phyloP scores from a whole-genome alignment of 1,140 invertebrate genomes.

The Drosophila tani region DNA sequence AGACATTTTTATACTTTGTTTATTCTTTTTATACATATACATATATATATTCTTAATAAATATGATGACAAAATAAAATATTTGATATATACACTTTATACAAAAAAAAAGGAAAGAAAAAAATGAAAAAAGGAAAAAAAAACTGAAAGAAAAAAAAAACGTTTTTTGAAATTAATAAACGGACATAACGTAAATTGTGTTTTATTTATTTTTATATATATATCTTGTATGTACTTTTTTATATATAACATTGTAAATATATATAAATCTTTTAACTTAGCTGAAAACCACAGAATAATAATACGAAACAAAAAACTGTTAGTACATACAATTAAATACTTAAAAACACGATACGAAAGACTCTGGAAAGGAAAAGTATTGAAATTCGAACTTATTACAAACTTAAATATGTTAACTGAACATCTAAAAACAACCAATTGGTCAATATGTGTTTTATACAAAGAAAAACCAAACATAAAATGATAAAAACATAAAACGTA shows the following conservation, averaged over 20 bases:
- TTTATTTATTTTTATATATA: slow-evolving; percentile 69
- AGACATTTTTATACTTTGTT: slow-evolving; percentile 80
- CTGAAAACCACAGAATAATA: slow-evolving; percentile 38
- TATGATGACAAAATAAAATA: slow-evolving; percentile 58
- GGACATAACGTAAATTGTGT: slow-evolving; percentile 74
- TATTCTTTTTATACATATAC: slow-evolving; percentile 63
- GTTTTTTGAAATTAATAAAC: slow-evolving; percentile 78
- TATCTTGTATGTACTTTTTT: slow-evolving; percentile 63
- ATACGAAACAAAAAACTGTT: slow-evolving; percentile 47
- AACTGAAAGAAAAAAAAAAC: slow-evolving; percentile 20
- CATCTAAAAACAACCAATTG: slow-evolving; percentile 64
- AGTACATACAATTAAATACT: slow-evolving; percentile 60
- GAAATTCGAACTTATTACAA: slow-evolving; percentile 82
- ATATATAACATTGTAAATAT: slow-evolving; percentile 58
- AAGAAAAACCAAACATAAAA: slow-evolving; percentile 20
- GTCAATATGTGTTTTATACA: slow-evolving; percentile 80
- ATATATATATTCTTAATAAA: slow-evolving; percentile 46
- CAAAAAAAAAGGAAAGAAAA: slow-evolving; percentile 33
- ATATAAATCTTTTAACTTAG: slow-evolving; percentile 57
- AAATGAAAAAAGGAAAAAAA: not conserved
- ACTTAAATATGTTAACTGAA: slow-evolving; percentile 73
- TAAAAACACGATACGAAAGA: slow-evolving; percentile 72
- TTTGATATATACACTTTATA: slow-evolving; percentile 82
- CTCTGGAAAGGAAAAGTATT: slow-evolving; percentile 76
- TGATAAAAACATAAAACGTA: slow-evolving; percentile 21